These are phyloP conservation scores for Allophyes oxyacanthae DNA, from an alignment of 2,888 invertebrate species.

Conservation along the genomic window DNA sequence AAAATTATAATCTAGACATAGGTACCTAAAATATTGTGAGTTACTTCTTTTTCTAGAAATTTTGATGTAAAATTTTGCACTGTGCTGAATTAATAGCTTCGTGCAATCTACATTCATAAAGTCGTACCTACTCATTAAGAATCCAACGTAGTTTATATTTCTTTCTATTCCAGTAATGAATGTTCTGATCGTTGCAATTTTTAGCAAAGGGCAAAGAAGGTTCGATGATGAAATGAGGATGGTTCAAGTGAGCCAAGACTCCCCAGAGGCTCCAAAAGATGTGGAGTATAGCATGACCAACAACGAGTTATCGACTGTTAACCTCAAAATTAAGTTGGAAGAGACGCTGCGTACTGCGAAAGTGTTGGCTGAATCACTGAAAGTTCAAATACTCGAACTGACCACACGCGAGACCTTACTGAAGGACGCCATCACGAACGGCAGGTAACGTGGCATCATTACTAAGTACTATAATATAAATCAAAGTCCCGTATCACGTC, in stretches of 20 bases:
- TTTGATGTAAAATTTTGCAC: too few species aligned
- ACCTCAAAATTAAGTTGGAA: slow-evolving; percentile 68
- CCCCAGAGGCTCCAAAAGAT: slow-evolving; percentile 5
- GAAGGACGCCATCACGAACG: slow-evolving; percentile 77
- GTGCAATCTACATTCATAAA: too few species aligned
- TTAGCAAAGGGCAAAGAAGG: slow-evolving; percentile 28
- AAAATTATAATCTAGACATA: too few species aligned
- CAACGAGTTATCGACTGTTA: slow-evolving; percentile 46
- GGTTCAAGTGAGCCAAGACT: slow-evolving; percentile 35
- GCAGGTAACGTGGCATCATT: slow-evolving; percentile 66
- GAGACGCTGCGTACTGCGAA: slow-evolving; percentile 69
- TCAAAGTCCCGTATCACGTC: too few species aligned
- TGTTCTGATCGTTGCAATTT: neutral
- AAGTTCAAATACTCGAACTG: slow-evolving; percentile 66
- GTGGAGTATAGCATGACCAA: slow-evolving; percentile 13
- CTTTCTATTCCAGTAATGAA: neutral
- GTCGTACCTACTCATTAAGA: too few species aligned
- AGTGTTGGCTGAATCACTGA: slow-evolving; percentile 66
- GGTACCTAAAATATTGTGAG: too few species aligned
- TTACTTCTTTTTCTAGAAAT: too few species aligned
- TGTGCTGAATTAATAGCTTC: too few species aligned
- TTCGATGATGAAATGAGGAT: slow-evolving; percentile 44
- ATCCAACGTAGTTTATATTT: too few species aligned
- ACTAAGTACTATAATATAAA: neutral
- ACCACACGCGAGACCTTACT: slow-evolving; percentile 65